Evolutionary conservation across 2,797 vertebrate species (phyloP).

Genomic region (Mus spretus): DNA sequence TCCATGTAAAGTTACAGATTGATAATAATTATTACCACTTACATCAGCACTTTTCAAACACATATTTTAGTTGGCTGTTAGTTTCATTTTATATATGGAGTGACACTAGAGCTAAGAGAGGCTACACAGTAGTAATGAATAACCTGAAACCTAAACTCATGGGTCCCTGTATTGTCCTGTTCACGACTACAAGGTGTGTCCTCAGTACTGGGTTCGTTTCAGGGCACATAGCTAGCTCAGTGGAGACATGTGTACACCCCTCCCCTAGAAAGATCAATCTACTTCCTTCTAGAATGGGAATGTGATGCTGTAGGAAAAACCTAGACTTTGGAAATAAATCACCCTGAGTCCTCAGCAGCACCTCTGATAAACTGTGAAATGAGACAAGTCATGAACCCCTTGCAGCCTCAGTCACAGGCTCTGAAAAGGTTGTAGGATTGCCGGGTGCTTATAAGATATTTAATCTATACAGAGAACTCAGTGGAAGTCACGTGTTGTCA

Average conservation of each 20-base stretch:
- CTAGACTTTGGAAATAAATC: constrained; percentile 30
- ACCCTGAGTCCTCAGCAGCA: not conserved
- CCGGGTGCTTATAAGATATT: not conserved
- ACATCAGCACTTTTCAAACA: not conserved
- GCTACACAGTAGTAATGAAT: not conserved
- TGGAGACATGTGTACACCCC: not conserved
- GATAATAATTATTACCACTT: constrained; percentile 32
- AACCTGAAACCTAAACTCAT: not conserved
- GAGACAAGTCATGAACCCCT: not conserved
- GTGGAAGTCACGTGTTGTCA: not conserved
- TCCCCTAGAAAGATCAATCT: not conserved
- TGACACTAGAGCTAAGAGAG: constrained; percentile 43
- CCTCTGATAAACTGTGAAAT: not conserved
- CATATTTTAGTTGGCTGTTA: not conserved
- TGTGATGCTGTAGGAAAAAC: not conserved
- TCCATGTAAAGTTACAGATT: constrained; percentile 2
- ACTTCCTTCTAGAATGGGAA: not conserved
- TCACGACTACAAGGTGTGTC: not conserved
- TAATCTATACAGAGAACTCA: not conserved
- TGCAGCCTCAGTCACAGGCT: not conserved
- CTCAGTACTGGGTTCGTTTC: not conserved
- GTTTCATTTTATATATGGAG: constrained; percentile 49
- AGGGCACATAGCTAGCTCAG: not conserved
- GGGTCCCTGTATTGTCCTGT: not conserved
- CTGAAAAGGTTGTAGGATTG: not conserved